These are phyloP conservation scores for Agelas oroides DNA, from an alignment of 37 sponge, comb jelly and placozoan genomes.

Conservation along the genomic window DNA sequence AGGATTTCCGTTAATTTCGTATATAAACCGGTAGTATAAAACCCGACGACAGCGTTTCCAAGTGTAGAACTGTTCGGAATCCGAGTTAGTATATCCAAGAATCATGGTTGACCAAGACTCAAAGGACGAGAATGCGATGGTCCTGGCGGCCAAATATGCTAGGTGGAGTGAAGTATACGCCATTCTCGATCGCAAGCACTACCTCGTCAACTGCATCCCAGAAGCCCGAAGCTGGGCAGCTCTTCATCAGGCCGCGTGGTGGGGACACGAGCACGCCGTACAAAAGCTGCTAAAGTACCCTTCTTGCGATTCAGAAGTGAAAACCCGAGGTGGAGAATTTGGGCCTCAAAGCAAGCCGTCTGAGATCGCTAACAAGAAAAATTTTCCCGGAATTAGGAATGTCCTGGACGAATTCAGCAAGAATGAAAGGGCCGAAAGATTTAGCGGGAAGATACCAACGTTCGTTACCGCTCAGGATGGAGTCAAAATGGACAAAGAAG, in stretches of 20 bases:
- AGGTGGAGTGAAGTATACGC: slow-evolving; percentile 18
- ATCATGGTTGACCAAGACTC: slow-evolving; percentile 13
- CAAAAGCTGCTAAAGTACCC: slow-evolving; percentile 18
- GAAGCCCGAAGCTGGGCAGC: slow-evolving; percentile 41
- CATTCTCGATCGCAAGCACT: slow-evolving; percentile 27
- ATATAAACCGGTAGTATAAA: too few relatives aligned
- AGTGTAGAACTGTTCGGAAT: too few relatives aligned
- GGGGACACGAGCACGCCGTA: slow-evolving; percentile 17
- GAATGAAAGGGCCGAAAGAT: slow-evolving; percentile 1
- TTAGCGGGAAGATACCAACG: slow-evolving; percentile 1
- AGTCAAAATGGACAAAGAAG: slow-evolving; percentile 8
- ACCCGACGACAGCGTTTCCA: too few relatives aligned
- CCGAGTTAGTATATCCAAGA: too few relatives aligned
- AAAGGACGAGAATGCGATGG: slow-evolving; percentile 1
- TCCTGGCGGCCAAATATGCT: slow-evolving; percentile 34
- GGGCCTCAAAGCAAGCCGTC: too few relatives aligned
- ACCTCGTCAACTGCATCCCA: slow-evolving; percentile 49
- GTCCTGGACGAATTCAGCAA: background rate
- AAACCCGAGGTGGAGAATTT: too few relatives aligned
- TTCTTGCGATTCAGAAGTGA: slow-evolving; percentile 24
- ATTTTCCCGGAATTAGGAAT: background rate
- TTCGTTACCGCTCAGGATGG: slow-evolving; percentile 7
- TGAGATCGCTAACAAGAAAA: too few relatives aligned
- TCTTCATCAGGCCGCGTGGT: slow-evolving; percentile 47
- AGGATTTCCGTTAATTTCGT: too few relatives aligned